Conservation (phyloP, 2,888 invertebrate genomes). For the Baronia brevicornis region DNA sequence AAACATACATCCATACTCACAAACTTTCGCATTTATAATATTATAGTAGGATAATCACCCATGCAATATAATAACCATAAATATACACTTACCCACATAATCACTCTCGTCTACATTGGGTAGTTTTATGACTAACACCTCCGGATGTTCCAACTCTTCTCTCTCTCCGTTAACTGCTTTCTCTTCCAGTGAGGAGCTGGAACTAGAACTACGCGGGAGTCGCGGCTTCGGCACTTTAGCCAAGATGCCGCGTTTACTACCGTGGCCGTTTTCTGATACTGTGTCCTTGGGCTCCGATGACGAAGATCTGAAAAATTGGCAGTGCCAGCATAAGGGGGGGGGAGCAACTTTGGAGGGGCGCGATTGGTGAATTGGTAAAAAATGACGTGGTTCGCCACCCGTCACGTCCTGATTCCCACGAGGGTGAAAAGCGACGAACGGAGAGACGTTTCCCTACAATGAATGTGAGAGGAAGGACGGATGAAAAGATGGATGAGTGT, state of each 20-base stretch:
- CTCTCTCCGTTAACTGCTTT: constrained; percentile 29
- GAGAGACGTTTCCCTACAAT: too few species aligned
- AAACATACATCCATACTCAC: too few species aligned
- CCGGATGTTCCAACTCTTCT: constrained; percentile 38
- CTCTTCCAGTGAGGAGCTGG: constrained; percentile 26
- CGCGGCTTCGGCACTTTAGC: constrained; percentile 55
- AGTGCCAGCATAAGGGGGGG: too few species aligned
- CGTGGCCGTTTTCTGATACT: constrained; percentile 44
- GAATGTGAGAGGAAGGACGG: too few species aligned
- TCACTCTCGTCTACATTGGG: constrained; percentile 56
- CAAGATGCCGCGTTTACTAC: constrained; percentile 46
- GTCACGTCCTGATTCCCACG: too few species aligned
- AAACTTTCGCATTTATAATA: too few species aligned
- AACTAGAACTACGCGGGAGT: constrained; percentile 46
- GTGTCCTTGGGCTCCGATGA: constrained; percentile 42
- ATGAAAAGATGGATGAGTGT: too few species aligned
- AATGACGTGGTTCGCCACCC: too few species aligned
- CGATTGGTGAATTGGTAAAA: too few species aligned
- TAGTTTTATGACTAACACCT: constrained; percentile 61
- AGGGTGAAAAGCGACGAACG: too few species aligned
- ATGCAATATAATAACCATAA: neutral
- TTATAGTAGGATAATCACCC: too few species aligned
- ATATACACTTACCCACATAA: constrained; percentile 52
- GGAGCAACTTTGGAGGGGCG: too few species aligned
- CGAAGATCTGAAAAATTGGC: constrained; percentile 35